Conservation (phyloP, 2,888 invertebrate species). For the Pachycephus smyrnensis region DNA sequence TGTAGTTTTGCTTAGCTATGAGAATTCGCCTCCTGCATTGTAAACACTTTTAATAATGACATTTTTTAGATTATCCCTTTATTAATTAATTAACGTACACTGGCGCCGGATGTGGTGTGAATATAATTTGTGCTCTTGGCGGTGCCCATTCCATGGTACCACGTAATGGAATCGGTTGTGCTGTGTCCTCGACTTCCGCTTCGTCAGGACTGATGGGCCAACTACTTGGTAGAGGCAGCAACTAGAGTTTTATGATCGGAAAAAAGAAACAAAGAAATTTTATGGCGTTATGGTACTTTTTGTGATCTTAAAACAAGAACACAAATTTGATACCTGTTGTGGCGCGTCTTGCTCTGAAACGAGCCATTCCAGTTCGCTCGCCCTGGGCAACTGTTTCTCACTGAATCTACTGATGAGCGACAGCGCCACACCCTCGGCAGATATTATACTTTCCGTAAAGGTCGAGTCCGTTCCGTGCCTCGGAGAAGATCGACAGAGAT, state of each 20-base stretch:
- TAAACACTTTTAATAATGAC: constrained; percentile 12
- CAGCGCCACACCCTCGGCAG: constrained; percentile 84
- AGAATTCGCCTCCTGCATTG: constrained; percentile 72
- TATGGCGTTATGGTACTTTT: background rate
- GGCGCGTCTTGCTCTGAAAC: constrained; percentile 84
- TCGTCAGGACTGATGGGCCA: constrained; percentile 78
- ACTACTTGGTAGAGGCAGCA: constrained; percentile 81
- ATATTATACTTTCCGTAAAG: constrained; percentile 69
- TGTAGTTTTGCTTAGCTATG: constrained; percentile 80
- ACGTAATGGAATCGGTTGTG: constrained; percentile 70
- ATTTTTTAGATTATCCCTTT: constrained; percentile 1
- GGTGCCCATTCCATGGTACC: constrained; percentile 89
- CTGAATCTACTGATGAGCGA: constrained; percentile 81
- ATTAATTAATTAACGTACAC: constrained; percentile 69
- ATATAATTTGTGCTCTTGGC: constrained; percentile 85
- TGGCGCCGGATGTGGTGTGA: constrained; percentile 78
- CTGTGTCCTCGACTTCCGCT: constrained; percentile 60
- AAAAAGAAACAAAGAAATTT: constrained; percentile 24
- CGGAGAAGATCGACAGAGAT: constrained; percentile 62
- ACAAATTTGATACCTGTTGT: constrained; percentile 68
- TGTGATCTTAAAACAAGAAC: no score
- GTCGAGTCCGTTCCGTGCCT: constrained; percentile 66
- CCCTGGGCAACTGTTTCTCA: constrained; percentile 80
- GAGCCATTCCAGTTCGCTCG: constrained; percentile 84
- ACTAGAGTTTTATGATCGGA: constrained; percentile 52